Percentiles rank a stretch among this genome's conserved stretches.
Conservation (phyloP, 1,140 invertebrate species). For the Muscidifurax raptorellus region DNA sequence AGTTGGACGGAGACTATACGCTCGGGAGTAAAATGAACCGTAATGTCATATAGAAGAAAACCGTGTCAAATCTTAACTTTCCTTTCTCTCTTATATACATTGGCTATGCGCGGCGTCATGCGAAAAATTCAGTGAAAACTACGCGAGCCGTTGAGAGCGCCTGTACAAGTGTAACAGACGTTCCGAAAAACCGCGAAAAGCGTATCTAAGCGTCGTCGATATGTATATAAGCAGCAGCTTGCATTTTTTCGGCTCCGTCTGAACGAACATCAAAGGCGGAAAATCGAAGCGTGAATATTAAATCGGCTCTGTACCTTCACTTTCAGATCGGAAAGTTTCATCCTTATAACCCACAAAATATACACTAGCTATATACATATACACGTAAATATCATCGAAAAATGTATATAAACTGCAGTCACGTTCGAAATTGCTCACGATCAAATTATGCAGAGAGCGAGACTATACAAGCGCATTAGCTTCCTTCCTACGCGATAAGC, state of each 20-base stretch:
- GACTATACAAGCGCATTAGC: too few species aligned
- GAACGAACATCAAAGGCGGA: background rate
- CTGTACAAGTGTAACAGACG: background rate
- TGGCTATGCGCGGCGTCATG: background rate
- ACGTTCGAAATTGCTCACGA: background rate
- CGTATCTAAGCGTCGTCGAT: background rate
- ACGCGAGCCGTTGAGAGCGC: background rate
- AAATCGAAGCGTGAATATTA: background rate
- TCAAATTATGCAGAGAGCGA: background rate
- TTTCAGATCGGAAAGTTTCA: background rate
- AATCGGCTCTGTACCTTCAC: background rate
- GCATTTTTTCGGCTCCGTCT: background rate
- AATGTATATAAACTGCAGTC: background rate
- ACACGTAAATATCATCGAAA: background rate
- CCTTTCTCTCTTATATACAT: background rate
- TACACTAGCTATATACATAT: too few species aligned
- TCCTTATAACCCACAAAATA: background rate
- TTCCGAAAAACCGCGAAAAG: background rate
- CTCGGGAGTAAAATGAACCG: background rate
- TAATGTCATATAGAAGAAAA: slow-evolving; percentile 2
- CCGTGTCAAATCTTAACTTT: background rate
- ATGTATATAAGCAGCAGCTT: too few species aligned
- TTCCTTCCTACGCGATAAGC: background rate
- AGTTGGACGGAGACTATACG: background rate
- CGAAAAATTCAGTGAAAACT: background rate